Conservation (phyloP, 2,113 vertebrate species). For the zebrafish (Danio rerio) region GRCz12tu NC_133182.1:48231501-48232000, state of each 20-base stretch:
- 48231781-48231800: too few species aligned
- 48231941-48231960: too few species aligned
- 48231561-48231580: conserved; percentile 68
- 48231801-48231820: too few species aligned
- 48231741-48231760: background rate
- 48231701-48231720: conserved; percentile 25
- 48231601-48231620: conserved; percentile 95
- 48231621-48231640: conserved; percentile 80
- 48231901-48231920: too few species aligned
- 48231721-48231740: background rate
- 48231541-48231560: conserved; percentile 75
- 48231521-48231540: conserved; percentile 30
- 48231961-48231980: too few species aligned
- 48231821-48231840: too few species aligned
- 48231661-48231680: conserved; percentile 82
- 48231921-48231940: too few species aligned
- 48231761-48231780: background rate
- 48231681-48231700: conserved; percentile 74
- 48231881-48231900: too few species aligned
- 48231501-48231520: background rate
- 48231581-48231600: conserved; percentile 87
- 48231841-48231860: too few species aligned
- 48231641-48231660: conserved; percentile 85
- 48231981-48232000: too few species aligned
- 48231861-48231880: too few species aligned